Evolutionary conservation across 2,113 vertebrate genomes (phyloP), one percentile per base, ranked within the genome.

Genomic region (Labrus mixtus): DNA sequence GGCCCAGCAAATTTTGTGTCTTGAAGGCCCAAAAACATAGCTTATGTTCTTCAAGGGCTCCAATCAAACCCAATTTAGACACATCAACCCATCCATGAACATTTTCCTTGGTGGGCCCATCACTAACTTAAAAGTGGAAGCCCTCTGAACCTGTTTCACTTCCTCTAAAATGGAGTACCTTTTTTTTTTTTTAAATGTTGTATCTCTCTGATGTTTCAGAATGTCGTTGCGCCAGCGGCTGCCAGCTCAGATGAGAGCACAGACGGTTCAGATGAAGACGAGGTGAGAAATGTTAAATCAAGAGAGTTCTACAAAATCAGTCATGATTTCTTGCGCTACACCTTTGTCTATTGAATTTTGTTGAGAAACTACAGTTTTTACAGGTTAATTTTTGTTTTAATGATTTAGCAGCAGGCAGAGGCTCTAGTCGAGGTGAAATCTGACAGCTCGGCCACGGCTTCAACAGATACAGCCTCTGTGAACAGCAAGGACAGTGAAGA

Each of bases 191-290:
- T 3, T 6, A 33, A 4, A 33, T 33, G 25, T 25, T 41, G 7
- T 10, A 23, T 64, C 68, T 77, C 8, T 67, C 3, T 41, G 41
- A 33, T 59, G 12, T 84, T 89, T 51, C 81, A 94, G 94, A 68
- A 39, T 0, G 9, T 78, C 10, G 72, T 25, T 20, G 72, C 76
- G 19, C 41, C 79, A 9, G 62, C 87, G 6, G 16, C 76, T 16
- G 57, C 71, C 7, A 22, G 41, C 48, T 92, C 93, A 9, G 91
- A 94, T 8, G 93, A 94, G 65, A 94, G 88, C 75, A 25, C 81
- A 12, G 90, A 90, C 2, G 73, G 61, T 62, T 90, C 90, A 43
- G 89, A 92, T 11, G 92, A 94, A 66, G 80, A 73, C 0, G 56
- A 88, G 92, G 94, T 95, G 75, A 87, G 81, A 36, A 1, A 46